A percentile compares a stretch with the other conserved stretches of the same genome.
Evolutionary conservation across 2,888 invertebrate species (phyloP).

Genomic region (Mimachlamys varia): DNA sequence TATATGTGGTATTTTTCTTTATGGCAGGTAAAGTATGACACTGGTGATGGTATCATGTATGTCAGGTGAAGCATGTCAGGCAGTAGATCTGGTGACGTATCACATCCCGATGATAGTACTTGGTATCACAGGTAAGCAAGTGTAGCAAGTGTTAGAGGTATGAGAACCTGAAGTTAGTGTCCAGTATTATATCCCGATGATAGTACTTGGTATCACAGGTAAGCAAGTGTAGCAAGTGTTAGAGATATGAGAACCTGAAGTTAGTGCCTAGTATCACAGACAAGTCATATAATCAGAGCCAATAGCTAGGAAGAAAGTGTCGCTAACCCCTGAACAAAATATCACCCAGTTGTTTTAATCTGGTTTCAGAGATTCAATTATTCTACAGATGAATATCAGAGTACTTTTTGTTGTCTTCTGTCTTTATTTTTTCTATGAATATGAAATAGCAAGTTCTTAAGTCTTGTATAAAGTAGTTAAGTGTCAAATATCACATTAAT

Average conservation of each 20-base stretch:
- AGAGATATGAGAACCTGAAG: not conserved
- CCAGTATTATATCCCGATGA: not conserved
- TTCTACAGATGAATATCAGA: not conserved
- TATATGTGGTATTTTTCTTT: too few relatives aligned
- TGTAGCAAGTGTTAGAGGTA: too few relatives aligned
- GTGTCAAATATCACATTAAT: not conserved
- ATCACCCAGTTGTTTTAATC: not conserved
- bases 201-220: not conserved
- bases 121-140: too few relatives aligned
- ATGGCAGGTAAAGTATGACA: too few relatives aligned
- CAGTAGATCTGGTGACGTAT: too few relatives aligned
- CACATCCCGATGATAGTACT: not conserved
- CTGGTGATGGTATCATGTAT: too few relatives aligned
- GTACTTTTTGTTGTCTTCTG: not conserved
- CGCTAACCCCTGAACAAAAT: not conserved
- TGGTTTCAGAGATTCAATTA: not conserved
- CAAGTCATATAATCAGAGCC: not conserved
- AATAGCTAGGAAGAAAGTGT: slow-evolving; percentile 18
- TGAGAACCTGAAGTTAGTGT: not conserved
- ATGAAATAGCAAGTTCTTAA: too few relatives aligned
- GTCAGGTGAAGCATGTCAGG: too few relatives aligned
- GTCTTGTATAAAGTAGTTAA: not conserved
- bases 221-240: too few relatives aligned
- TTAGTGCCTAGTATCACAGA: not conserved
- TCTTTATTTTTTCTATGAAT: not conserved